Conservation (phyloP, 2,113 vertebrate genomes). For the Sinocyclocheilus rhinocerous region DNA sequence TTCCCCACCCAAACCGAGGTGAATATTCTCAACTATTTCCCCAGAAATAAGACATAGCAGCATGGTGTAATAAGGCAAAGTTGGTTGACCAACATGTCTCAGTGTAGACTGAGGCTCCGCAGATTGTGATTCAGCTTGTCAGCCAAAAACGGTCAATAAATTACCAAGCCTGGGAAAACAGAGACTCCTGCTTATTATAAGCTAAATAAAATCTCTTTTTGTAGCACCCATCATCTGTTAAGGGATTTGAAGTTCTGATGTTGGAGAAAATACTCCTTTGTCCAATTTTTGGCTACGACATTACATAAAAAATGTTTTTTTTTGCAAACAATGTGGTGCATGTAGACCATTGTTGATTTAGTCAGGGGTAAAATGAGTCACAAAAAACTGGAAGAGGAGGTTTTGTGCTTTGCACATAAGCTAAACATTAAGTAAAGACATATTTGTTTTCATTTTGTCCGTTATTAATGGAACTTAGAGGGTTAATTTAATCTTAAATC, state of each 20-base stretch:
- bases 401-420: background rate
- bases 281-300: background rate
- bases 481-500: background rate
- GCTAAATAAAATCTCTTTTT: background rate
- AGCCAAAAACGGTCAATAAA: constrained; percentile 6
- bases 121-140: background rate
- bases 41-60: constrained; percentile 8
- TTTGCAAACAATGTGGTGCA: background rate
- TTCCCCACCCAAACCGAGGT: background rate
- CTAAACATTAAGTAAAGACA: background rate
- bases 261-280: background rate
- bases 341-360: background rate
- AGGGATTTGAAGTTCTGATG: background rate
- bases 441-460: background rate
- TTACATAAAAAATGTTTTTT: background rate
- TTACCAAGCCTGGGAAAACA: constrained; percentile 16
- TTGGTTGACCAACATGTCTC: constrained; percentile 32
- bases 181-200: background rate
- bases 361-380: background rate
- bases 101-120: background rate
- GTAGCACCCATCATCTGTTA: background rate
- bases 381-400: background rate
- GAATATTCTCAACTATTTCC: constrained; percentile 19
- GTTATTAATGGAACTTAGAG: background rate
- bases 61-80: constrained; percentile 26